Evolutionary conservation across 2,888 invertebrate species (phyloP).

Genomic region (Hyposoter didymator): DNA sequence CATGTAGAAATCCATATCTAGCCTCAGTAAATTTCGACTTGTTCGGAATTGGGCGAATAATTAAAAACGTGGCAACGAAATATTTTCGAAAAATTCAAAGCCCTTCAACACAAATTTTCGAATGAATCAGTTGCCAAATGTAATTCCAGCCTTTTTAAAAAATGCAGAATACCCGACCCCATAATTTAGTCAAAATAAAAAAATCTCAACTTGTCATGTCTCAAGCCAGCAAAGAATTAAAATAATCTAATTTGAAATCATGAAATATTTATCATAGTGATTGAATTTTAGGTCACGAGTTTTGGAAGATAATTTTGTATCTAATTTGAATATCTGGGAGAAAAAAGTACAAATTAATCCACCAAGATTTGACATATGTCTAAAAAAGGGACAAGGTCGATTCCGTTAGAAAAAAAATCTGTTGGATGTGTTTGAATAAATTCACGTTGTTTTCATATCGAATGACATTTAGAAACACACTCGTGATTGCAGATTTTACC

Average conservation of each 20-base stretch:
- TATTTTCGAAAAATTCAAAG: not conserved
- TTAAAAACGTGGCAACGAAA: not conserved
- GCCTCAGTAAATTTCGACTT: not conserved
- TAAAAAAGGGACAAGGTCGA: not conserved
- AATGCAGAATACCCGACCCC: not conserved
- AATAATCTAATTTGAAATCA: not conserved
- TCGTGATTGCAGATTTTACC: constrained; percentile 33
- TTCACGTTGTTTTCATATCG: constrained; percentile 23
- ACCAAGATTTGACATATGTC: not conserved
- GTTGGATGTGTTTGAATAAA: not conserved
- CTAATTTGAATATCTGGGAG: not conserved
- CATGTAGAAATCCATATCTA: not conserved
- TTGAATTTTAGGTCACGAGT: not conserved
- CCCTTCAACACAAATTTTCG: not conserved
- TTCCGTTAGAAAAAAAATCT: not conserved
- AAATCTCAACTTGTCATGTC: not conserved
- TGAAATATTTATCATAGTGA: not conserved
- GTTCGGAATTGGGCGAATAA: too few species aligned
- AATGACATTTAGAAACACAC: constrained; percentile 54
- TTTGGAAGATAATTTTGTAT: not conserved
- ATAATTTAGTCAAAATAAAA: constrained; percentile 11
- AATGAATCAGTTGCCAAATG: not conserved
- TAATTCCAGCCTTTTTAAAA: not conserved
- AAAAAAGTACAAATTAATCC: not conserved
- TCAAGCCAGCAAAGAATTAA: not conserved